Percentiles rank a stretch among this genome's conserved stretches.
Evolutionary conservation across 53 echinoderm and acorn worm species (phyloP).

Genomic region (Apostichopus leukothele): DNA sequence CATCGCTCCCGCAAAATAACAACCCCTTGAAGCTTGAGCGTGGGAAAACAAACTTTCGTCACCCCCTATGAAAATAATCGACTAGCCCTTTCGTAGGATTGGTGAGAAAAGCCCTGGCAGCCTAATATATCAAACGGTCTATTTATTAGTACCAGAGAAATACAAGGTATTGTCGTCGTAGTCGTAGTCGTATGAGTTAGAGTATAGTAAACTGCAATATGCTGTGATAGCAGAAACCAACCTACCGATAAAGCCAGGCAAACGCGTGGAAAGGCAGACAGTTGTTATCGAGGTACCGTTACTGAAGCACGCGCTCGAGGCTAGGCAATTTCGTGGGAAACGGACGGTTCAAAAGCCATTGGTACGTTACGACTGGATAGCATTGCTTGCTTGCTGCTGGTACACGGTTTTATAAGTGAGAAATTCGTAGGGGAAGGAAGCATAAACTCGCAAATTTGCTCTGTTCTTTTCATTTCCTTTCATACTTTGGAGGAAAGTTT

Average conservation of each 20-base stretch:
- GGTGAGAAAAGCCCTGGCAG: conserved; percentile 36
- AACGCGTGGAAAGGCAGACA: background rate
- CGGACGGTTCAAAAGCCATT: background rate
- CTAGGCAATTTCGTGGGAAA: background rate
- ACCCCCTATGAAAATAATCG: conserved; percentile 41
- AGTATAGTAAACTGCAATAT: conserved; percentile 24
- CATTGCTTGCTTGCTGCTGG: too few species aligned
- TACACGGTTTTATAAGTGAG: too few species aligned
- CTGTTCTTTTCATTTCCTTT: too few species aligned
- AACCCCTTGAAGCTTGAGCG: background rate
- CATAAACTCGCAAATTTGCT: too few species aligned
- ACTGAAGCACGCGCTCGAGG: background rate
- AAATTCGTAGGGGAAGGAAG: too few species aligned
- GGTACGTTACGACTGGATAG: too few species aligned
- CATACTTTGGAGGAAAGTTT: too few species aligned
- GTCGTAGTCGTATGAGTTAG: too few species aligned
- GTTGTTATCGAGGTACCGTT: conserved; percentile 21
- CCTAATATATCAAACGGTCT: conserved; percentile 48
- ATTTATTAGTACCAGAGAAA: conserved; percentile 40
- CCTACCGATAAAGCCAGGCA: conserved; percentile 19
- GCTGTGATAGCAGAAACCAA: conserved; percentile 7
- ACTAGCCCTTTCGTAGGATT: conserved; percentile 38
- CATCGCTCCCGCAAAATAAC: background rate
- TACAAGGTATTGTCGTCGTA: conserved; percentile 17
- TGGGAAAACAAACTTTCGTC: conserved; percentile 9